Evolutionary conservation across 2,888 invertebrate species (phyloP).

Genomic region (Mythimna albipuncta): DNA sequence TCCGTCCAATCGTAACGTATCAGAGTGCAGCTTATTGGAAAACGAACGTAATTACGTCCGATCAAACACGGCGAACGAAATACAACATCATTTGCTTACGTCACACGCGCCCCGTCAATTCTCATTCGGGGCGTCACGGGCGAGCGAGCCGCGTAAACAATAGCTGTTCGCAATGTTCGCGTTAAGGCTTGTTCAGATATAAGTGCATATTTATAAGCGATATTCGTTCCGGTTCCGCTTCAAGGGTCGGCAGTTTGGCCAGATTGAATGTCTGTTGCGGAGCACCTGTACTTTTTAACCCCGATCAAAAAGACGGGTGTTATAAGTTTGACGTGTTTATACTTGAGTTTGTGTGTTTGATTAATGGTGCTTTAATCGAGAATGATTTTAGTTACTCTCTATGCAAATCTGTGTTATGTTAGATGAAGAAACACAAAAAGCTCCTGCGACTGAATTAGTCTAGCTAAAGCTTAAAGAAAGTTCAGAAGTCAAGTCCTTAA

Average conservation of each 20-base stretch:
- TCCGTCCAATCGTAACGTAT: conserved; percentile 62
- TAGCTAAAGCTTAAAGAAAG: neutral
- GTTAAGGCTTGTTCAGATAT: conserved; percentile 39
- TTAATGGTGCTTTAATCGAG: too few species aligned
- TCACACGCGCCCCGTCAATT: conserved; percentile 63
- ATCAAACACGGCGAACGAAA: conserved; percentile 61
- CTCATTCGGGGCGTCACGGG: conserved; percentile 61
- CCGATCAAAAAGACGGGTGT: too few species aligned
- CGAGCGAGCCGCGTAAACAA: conserved; percentile 57
- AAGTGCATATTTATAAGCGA: conserved; percentile 52
- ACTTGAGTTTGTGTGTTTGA: neutral
- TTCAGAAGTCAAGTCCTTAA: neutral
- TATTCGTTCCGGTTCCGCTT: conserved; percentile 36
- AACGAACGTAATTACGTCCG: conserved; percentile 62
- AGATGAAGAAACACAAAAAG: neutral
- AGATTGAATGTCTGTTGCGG: conserved; percentile 29
- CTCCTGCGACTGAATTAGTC: neutral
- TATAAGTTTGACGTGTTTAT: neutral
- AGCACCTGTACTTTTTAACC: conserved; percentile 5
- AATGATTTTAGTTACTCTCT: too few species aligned
- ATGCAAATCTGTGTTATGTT: too few species aligned
- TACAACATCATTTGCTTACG: conserved; percentile 65
- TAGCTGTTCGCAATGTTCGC: conserved; percentile 49
- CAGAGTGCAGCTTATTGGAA: conserved; percentile 65
- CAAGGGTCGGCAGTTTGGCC: conserved; percentile 40